phyloP scores from a whole-genome alignment of 2,113 vertebrate genomes.

The Calypte anna region DNA sequence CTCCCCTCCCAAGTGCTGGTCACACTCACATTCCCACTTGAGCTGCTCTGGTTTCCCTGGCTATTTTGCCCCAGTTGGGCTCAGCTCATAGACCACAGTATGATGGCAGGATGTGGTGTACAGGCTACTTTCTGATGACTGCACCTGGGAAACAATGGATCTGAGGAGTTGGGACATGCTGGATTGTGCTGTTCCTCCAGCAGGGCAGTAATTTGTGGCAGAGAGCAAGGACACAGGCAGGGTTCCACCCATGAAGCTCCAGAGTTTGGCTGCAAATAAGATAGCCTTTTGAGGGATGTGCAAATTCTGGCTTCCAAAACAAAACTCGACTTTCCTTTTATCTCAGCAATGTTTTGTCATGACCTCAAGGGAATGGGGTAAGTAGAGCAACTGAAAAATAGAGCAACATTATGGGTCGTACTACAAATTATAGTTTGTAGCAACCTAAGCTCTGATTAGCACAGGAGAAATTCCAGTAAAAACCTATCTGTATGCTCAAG shows the following conservation, averaged over 20 bases:
- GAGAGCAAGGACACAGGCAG: neutral
- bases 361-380: neutral
- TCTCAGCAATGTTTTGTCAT: neutral
- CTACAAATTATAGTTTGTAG: neutral
- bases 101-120: neutral
- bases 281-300: neutral
- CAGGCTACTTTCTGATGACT: neutral
- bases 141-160: neutral
- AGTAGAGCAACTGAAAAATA: neutral
- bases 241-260: accelerated
- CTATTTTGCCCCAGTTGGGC: neutral
- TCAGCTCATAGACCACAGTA: accelerated
- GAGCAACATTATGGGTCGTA: neutral
- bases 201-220: neutral
- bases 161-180: neutral
- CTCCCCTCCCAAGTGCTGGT: neutral
- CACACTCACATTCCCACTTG: accelerated
- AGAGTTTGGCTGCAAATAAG: accelerated
- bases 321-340: neutral
- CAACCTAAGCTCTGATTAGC: neutral
- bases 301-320: neutral
- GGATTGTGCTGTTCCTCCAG: neutral
- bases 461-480: neutral
- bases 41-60: neutral
- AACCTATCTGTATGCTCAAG: neutral